A percentile compares a stretch with the other conserved stretches of the same genome.
Conservation (phyloP, 2,797 vertebrate genomes). For the Danio kyathit region DNA sequence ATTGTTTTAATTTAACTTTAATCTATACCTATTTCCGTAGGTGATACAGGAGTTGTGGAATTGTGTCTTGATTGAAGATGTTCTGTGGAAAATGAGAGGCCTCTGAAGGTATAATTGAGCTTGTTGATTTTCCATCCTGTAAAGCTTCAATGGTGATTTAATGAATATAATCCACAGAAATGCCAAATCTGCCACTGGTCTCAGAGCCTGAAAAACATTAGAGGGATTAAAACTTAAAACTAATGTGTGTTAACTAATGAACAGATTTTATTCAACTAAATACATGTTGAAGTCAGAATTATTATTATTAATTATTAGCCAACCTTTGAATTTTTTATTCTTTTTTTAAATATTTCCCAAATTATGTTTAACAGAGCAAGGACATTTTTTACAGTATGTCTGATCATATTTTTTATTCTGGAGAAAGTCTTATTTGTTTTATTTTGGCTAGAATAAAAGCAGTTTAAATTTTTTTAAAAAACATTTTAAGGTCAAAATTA, state of each 20-base stretch:
- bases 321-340: too few relatives aligned
- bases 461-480: too few relatives aligned
- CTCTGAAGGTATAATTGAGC: background rate
- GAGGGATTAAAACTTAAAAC: conserved; percentile 25
- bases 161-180: conserved; percentile 45
- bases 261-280: background rate
- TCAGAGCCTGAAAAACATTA: conserved; percentile 46
- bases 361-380: too few relatives aligned
- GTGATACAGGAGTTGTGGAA: background rate
- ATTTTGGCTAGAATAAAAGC: too few relatives aligned
- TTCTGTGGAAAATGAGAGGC: background rate
- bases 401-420: too few relatives aligned
- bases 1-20: background rate
- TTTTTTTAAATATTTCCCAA: too few relatives aligned
- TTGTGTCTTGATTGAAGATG: background rate
- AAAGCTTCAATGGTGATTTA: conserved; percentile 43
- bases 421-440: too few relatives aligned
- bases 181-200: conserved; percentile 39
- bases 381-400: too few relatives aligned
- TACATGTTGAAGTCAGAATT: too few relatives aligned
- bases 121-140: conserved; percentile 5
- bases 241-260: conserved; percentile 21
- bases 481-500: too few relatives aligned
- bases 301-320: too few relatives aligned
- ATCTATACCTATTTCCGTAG: background rate